Base-by-base conservation (phyloP, 37 sponge, comb jelly and placozoan species). In the Mnemiopsis leidyi region DNA sequence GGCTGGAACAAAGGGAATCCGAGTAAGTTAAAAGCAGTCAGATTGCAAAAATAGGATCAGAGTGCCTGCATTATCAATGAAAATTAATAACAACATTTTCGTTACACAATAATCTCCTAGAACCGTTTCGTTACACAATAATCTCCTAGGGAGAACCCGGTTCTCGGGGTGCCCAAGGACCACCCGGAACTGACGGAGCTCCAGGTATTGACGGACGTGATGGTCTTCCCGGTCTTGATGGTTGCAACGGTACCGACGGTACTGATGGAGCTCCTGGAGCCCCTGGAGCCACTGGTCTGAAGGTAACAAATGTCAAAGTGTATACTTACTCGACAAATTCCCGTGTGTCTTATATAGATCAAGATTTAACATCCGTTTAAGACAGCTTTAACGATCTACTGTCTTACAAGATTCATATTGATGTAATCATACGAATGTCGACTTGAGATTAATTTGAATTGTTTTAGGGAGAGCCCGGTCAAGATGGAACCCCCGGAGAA, bases 131-230 rank as follows among this genome's bases (percentile, higher is more conserved):
- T 61, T 21, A 18, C 9, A 61, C 18, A 61, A 61, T 61, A 21
- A 61, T 61, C 68, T 61, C 61, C 61, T 48, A 79, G 48, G 35
- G 36, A 40, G 90, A 85, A 85, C 61, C 90, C 16, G 90, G 90
- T 13, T 18, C 48, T 2, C 90, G 36, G 39, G 90, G 90, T 13
- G 30, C 40, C 23, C 16, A n/a, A 7, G 90, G 90, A 38, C 61
- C 40, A 21, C 61, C 20, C 26, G 90, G 90, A 85, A 26, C 90
- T 40, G 61, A 28, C 0, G 90, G 90, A 85, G 48, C 38, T 0
- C 23, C 0, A 0, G 90, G 90, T 32, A 39, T n/a, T 31, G 36
- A 77, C 18, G 79, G 79, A 31, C 35, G 16, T 7, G 38, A 35
- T 13, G 90, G 90, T 40, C 36, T 85, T 39, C 61, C 90, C 3